Evolutionary conservation across 2,888 invertebrate genomes (phyloP).

Genomic region (Drosophila colorata): DNA sequence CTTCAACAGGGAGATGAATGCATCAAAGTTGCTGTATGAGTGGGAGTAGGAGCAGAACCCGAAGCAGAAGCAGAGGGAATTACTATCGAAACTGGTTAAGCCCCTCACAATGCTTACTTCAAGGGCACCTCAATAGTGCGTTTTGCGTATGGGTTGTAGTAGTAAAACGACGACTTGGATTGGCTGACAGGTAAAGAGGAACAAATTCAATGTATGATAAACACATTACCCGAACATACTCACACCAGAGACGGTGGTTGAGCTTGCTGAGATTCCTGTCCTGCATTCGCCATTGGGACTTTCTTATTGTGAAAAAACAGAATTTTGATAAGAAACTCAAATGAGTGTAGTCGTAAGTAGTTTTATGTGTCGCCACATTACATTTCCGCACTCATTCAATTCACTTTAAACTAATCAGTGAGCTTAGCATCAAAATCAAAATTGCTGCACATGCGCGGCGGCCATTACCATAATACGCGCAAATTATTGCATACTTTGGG

Average conservation of each 20-base stretch:
- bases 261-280: conserved; percentile 12
- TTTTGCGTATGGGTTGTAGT: conserved; percentile 65
- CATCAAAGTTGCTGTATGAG: conserved; percentile 59
- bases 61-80: background rate
- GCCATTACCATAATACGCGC: conserved; percentile 69
- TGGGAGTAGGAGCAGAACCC: background rate
- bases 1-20: conserved; percentile 64
- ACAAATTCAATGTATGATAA: background rate
- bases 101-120: conserved; percentile 44
- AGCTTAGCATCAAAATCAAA: conserved; percentile 52
- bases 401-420: conserved; percentile 64
- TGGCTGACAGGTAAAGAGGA: conserved; percentile 27
- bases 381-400: conserved; percentile 60
- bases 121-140: conserved; percentile 62
- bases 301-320: conserved; percentile 8
- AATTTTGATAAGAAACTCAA: conserved; percentile 74
- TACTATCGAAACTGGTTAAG: background rate
- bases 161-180: conserved; percentile 53
- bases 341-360: conserved; percentile 27
- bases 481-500: conserved; percentile 68
- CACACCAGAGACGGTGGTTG: conserved; percentile 25
- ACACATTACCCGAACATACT: conserved; percentile 27
- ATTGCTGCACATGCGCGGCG: conserved; percentile 71
- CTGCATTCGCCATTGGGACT: conserved; percentile 31
- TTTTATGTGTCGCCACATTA: conserved; percentile 2